phyloP scores from a whole-genome alignment of 2,113 vertebrate genomes.

The Muntiacus reevesi region DNA sequence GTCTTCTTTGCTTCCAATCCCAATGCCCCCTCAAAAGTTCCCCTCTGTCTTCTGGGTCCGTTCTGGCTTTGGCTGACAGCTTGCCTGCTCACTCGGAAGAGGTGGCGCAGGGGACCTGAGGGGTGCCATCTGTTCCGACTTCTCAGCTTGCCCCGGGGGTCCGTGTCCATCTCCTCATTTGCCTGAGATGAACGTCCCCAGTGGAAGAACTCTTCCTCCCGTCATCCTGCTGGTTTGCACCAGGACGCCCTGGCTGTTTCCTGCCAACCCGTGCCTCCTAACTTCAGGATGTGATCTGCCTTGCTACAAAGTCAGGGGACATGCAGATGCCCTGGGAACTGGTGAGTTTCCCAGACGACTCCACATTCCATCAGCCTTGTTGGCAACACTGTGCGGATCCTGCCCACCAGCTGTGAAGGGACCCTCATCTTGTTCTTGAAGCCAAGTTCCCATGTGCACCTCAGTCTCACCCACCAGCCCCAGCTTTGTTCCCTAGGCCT shows the following conservation, averaged over 20 bases:
- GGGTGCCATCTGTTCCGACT: neutral
- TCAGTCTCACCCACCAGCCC: neutral
- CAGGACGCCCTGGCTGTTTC: neutral
- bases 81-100: neutral
- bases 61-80: neutral
- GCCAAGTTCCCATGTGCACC: neutral
- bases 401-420: too few relatives aligned
- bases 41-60: neutral
- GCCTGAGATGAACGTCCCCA: neutral
- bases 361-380: neutral
- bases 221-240: neutral
- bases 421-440: neutral
- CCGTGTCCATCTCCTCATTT: accelerated
- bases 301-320: neutral
- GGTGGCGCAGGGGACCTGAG: neutral
- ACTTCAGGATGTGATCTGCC: neutral
- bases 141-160: accelerated
- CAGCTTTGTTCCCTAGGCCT: neutral
- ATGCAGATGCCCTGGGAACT: neutral
- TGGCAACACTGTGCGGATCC: neutral
- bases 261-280: neutral
- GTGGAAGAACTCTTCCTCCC: neutral
- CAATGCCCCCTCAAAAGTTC: neutral
- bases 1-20: neutral
- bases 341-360: neutral